A percentile compares a stretch with the other conserved stretches of the same genome.
These are phyloP conservation scores for Nyctereutes procyonoides DNA, from an alignment of 2,113 vertebrate species.

Conservation along the genomic window DNA sequence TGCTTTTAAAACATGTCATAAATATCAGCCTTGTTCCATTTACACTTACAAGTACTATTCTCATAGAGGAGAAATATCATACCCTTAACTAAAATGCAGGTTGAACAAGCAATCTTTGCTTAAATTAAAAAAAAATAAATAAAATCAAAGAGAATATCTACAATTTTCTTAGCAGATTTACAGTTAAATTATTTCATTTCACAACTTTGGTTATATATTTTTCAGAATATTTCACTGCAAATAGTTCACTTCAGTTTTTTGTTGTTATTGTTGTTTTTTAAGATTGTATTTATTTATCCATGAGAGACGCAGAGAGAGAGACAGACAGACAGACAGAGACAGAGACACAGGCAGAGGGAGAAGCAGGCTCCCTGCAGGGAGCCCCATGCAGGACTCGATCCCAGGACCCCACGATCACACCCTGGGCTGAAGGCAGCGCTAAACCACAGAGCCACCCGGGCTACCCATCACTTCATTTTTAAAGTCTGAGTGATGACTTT, in stretches of 20 bases:
- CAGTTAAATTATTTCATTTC: neutral
- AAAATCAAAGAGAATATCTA: neutral
- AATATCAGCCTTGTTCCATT: neutral
- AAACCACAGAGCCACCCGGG: too few species aligned
- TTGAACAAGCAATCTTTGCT: neutral
- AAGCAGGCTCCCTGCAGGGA: too few species aligned
- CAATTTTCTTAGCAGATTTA: neutral
- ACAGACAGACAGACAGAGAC: too few species aligned
- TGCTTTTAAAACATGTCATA: neutral
- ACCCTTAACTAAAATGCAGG: neutral
- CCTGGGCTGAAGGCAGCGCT: too few species aligned
- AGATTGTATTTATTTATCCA: too few species aligned
- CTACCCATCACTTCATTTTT: neutral
- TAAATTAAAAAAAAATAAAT: neutral
- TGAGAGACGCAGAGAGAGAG: too few species aligned
- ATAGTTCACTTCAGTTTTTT: neutral
- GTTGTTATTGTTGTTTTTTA: too few species aligned
- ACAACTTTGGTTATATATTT: neutral
- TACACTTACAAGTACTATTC: neutral
- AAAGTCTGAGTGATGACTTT: neutral
- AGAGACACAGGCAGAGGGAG: too few species aligned
- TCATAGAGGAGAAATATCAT: neutral
- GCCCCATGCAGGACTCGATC: too few species aligned
- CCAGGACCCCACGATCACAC: too few species aligned
- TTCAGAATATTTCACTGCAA: neutral